Conservation (phyloP, 2,797 vertebrate species). For the Anniella stebbinsi region DNA sequence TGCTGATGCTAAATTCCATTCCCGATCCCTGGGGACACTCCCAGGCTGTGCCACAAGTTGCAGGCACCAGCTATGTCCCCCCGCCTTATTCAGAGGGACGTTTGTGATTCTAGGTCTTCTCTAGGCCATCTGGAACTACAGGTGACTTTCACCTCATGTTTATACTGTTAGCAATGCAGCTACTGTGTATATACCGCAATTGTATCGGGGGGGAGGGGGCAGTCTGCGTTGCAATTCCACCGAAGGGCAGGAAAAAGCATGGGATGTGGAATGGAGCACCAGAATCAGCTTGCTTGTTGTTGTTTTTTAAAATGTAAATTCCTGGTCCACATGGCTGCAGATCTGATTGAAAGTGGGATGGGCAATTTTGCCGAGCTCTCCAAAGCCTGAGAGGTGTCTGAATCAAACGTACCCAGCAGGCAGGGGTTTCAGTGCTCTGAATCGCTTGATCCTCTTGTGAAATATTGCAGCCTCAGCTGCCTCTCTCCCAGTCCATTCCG, state of each 20-base stretch:
- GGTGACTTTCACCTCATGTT: not conserved
- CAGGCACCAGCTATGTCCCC: too few relatives aligned
- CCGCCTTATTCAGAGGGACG: not conserved
- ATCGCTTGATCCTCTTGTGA: not conserved
- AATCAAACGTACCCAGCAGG: not conserved
- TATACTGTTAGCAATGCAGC: not conserved
- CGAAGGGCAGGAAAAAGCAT: not conserved
- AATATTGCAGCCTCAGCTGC: not conserved
- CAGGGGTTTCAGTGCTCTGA: not conserved
- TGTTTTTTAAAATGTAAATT: too few relatives aligned
- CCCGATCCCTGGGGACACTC: not conserved
- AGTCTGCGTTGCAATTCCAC: not conserved
- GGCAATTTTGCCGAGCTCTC: not conserved
- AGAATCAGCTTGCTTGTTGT: too few relatives aligned
- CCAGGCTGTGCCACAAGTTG: not conserved
- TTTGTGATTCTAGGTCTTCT: not conserved
- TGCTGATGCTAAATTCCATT: not conserved
- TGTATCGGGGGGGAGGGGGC: not conserved
- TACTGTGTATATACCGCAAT: rapidly evolving
- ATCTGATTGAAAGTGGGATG: too few relatives aligned
- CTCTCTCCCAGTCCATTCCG: not conserved
- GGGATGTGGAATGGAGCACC: not conserved
- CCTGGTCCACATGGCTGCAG: too few relatives aligned
- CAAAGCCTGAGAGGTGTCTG: not conserved
- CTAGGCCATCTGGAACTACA: not conserved